Base-by-base conservation (phyloP, 2,888 invertebrate genomes). In the Ophion ventricosus region DNA sequence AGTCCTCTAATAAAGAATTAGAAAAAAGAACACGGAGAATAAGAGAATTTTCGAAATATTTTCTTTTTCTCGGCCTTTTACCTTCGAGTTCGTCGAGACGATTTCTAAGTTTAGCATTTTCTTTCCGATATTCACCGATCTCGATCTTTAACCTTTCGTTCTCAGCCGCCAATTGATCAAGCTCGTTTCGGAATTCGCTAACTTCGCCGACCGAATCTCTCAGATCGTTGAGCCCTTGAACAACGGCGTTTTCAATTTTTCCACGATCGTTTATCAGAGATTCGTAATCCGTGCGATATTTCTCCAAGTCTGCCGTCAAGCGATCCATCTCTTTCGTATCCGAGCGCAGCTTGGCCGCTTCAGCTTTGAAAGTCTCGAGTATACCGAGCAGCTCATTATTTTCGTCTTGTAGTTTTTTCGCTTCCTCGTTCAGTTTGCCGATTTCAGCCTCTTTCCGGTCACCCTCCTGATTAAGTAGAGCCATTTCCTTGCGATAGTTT, bases 401-500 rank as follows among this genome's bases (percentile, higher is more conserved):
- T 70, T 86, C 85, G 23, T 54, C 66, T n/a, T 73, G 83, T 57
- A 87, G 49, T 74, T 76, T 82, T 25, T 86, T 82, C n/a, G 80
- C 57, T 63, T 85, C 85, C 40, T 74, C 85, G 25, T 49, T 74
- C 26, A 87, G 26, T 63, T 80, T 77, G 8, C 80, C 76, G 78
- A 63, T 8, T 86, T 84, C 29, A 5, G 29, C 66, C 56, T 86
- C 70, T 78, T 81, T 26, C 43, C 77, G 80, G 14, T 86, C 75
- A 20, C 84, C 73, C 25, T 88, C 88, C 1, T 72, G 73, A 14
- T 5, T 56, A 49, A 88, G 59, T 35, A 54, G 63, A n/a, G 83
- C 87, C 56, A 84, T 85, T 77, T 88, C 87, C 35, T 59, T 63
- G 29, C 87, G 87, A 8, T 78, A 49, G 11, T 86, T 85, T 5